phyloP scores from a whole-genome alignment of 1,140 invertebrate species.

The Amyelois transitella region DNA sequence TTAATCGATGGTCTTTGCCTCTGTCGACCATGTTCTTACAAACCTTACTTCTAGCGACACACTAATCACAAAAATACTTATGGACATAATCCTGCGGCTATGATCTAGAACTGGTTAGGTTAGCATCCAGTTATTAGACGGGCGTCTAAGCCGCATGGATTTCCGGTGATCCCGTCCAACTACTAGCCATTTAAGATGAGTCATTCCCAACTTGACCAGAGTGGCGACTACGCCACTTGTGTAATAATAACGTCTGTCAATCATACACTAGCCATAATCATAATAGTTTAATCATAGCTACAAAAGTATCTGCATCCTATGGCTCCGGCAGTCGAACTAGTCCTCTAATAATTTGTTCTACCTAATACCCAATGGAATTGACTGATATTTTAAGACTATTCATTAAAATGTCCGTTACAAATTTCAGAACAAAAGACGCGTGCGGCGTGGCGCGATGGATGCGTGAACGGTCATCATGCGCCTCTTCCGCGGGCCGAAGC shows the following conservation, averaged over 20 bases:
- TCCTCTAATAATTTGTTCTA: neutral
- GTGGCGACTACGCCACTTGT: neutral
- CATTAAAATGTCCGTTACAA: too few species aligned
- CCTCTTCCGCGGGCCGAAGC: slow-evolving; percentile 70
- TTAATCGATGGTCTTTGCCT: too few species aligned
- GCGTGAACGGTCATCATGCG: slow-evolving; percentile 69
- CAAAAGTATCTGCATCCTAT: slow-evolving; percentile 8
- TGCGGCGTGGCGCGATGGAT: slow-evolving; percentile 56
- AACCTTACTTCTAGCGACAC: too few species aligned
- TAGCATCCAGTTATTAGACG: slow-evolving; percentile 18
- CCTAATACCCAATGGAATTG: too few species aligned
- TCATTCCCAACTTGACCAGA: slow-evolving; percentile 9
- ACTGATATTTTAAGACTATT: too few species aligned
- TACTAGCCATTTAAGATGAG: slow-evolving; percentile 21
- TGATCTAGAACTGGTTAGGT: slow-evolving; percentile 16
- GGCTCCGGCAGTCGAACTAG: slow-evolving; percentile 6
- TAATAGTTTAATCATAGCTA: slow-evolving; percentile 9
- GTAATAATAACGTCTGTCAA: slow-evolving; percentile 10
- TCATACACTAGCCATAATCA: slow-evolving; percentile 8
- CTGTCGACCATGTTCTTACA: too few species aligned
- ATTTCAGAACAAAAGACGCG: slow-evolving; percentile 33
- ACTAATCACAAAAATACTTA: slow-evolving; percentile 14
- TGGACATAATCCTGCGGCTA: slow-evolving; percentile 3
- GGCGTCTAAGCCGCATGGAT: slow-evolving; percentile 30
- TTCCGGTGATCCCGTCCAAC: slow-evolving; percentile 39